phyloP scores from a whole-genome alignment of 2,888 invertebrate species.

The Cerastoderma edule region DNA sequence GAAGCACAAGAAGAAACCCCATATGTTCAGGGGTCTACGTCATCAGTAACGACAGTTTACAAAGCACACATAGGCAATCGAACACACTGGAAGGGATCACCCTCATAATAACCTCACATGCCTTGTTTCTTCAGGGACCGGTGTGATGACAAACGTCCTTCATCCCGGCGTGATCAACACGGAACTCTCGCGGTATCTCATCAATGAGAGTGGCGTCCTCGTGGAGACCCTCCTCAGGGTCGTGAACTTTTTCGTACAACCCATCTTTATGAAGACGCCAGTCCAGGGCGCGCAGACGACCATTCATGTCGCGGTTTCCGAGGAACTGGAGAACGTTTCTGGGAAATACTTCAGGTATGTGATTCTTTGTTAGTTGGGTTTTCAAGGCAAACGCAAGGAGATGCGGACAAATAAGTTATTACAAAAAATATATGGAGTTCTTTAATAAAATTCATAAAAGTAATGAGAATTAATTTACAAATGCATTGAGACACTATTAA shows the following conservation, averaged over 20 bases:
- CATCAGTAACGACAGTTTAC: no score
- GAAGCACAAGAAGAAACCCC: no score
- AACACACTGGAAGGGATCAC: no score
- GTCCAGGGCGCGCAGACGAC: constrained; percentile 73
- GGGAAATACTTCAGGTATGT: constrained; percentile 72
- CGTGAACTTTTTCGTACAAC: background rate
- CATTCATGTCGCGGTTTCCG: constrained; percentile 71
- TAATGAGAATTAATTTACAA: background rate
- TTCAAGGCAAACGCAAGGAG: no score
- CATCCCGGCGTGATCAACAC: constrained; percentile 67
- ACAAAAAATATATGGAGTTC: background rate
- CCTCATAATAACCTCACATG: no score
- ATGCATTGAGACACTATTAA: no score
- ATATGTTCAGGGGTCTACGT: no score
- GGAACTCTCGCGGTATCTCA: constrained; percentile 48
- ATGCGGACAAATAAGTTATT: background rate
- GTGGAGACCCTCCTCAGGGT: background rate
- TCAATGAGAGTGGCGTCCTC: background rate
- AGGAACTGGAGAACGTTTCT: constrained; percentile 57
- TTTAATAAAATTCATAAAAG: background rate
- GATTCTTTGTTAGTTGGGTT: background rate
- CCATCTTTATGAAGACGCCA: constrained; percentile 58
- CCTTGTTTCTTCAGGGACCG: constrained; percentile 37
- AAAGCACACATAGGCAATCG: no score
- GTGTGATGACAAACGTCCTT: constrained; percentile 60